phyloP scores from a whole-genome alignment of 2,113 vertebrate species.

The Siniperca chuatsi region DNA sequence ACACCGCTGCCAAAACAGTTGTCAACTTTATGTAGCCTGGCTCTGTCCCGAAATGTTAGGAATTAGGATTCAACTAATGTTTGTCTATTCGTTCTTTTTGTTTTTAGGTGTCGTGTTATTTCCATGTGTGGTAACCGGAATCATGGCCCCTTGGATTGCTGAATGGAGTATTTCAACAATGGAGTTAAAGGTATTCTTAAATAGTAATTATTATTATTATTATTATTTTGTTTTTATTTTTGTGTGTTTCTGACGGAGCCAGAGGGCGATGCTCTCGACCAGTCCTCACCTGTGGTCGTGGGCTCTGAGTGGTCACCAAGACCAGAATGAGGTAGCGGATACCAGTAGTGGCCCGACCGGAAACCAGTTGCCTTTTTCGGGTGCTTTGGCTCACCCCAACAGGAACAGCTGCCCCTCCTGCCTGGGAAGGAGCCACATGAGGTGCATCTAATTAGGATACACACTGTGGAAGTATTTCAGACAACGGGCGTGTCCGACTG shows the following conservation, averaged over 20 bases:
- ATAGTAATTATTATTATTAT: neutral
- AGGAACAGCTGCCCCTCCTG: neutral
- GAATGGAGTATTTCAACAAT: slow-evolving; percentile 35
- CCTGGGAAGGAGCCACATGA: neutral
- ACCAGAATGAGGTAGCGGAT: neutral
- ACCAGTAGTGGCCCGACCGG: neutral
- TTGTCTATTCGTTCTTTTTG: neutral
- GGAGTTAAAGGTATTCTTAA: slow-evolving; percentile 64
- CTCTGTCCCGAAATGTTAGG: neutral
- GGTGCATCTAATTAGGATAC: neutral
- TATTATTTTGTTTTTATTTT: neutral
- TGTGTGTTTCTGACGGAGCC: neutral
- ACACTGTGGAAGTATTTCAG: neutral
- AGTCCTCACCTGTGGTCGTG: too few species aligned
- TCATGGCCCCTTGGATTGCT: slow-evolving; percentile 57
- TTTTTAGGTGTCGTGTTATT: slow-evolving; percentile 36
- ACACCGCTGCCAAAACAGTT: neutral
- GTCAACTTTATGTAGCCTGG: neutral
- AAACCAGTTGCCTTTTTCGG: neutral
- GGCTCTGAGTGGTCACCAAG: neutral
- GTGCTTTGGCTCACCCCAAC: neutral
- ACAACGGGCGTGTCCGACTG: neutral
- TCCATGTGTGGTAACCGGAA: slow-evolving; percentile 3
- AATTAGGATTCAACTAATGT: neutral
- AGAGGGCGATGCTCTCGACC: neutral